Base-by-base conservation (phyloP, 2,797 vertebrate genomes). In the Peromyscus eremicus region DNA sequence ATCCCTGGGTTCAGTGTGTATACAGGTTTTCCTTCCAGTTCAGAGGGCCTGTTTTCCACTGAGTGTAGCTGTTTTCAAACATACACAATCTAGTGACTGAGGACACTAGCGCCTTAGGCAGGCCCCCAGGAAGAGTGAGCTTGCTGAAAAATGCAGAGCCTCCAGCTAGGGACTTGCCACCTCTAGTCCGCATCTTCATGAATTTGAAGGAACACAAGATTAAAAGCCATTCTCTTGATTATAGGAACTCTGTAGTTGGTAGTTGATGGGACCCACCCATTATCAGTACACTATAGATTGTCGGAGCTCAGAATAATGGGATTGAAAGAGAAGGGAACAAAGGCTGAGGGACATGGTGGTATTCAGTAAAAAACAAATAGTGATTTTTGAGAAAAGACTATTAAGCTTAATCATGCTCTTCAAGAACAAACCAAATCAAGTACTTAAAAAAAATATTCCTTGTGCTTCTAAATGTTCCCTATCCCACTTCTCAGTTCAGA, bases 321-420 rank as follows among this genome's bases (percentile, higher is more conserved):
- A 92, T 64, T 6, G 43, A 91, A 46, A 82, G 3, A 19, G 21
- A 17, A 37, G 57, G 17, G 27, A 92, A 40, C 80, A 77, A 82
- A 87, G 12, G 2, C 16, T 49, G 64, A 94, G 34, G 6, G 4
- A 55, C 40, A 16, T 1, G 60, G 16, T 34, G 66, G 64, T 75
- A 82, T 91, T 89, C 34, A 37, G 7, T n/a, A 73, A 95, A 85
- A 82, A 92, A 12, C 52, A 8, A n/a, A 60, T 2, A n/a, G 19
- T 82, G 52, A 5, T 75, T 96, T 55, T 93, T 79, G 70, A 95
- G 94, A 96, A 73, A 49, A 81, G 34, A 46, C n/a, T 89, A 49
- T 87, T 80, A 88, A 93, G 81, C 13, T 93, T 27, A 32, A 10
- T 83, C 79, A 70, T 11, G 19, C 0, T 40, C 23, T 91, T 94